Base-by-base conservation (phyloP, 2,113 vertebrate species). In the Murina feae region DNA sequence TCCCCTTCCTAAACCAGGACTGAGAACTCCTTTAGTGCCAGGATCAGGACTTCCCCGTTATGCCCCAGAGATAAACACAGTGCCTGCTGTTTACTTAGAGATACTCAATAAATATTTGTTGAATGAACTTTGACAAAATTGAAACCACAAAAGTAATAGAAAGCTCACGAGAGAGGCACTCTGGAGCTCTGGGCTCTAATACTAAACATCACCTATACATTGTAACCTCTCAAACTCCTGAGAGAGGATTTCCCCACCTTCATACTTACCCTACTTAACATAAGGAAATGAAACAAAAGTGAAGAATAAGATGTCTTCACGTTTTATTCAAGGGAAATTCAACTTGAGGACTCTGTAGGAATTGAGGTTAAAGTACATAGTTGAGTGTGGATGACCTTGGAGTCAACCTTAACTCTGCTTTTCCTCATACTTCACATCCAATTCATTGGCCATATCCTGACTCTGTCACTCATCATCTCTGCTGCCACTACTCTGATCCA, bases 91-190 rank as follows among this genome's bases (percentile, higher is more conserved):
- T 83, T 88, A 76, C 35, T 53, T 86, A 55, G 87, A 82, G 60
- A 88, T 81, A 55, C 37, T 82, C 44, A 55, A 20, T 65, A 86
- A 83, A 86, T 49, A 60, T 68, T 79, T 95, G 53, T 66, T 65
- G 42, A 96, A 76, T 80, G 86, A 82, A 94, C 18, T 93, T 76
- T 28, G 74, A 86, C 53, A 76, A 82, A 94, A 80, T 44, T 16
- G 35, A 25, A 95, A 39, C 51, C 14, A 13, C 0, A 1, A 51
- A 84, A 47, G 79, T 25, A 85, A n/a, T 21, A 80, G 65, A 60
- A 83, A 91, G 35, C 80, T 86, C 47, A 44, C 3, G 79, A 51
- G 55, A 83, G 30, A 6, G 0, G 1, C 14, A 10, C 4, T 49
- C 58, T 21, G 17, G 82, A 89, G 55, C 63, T 39, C n/a, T 20